phyloP scores from a whole-genome alignment of 2,113 vertebrate genomes.

The Nothocercus julius region DNA sequence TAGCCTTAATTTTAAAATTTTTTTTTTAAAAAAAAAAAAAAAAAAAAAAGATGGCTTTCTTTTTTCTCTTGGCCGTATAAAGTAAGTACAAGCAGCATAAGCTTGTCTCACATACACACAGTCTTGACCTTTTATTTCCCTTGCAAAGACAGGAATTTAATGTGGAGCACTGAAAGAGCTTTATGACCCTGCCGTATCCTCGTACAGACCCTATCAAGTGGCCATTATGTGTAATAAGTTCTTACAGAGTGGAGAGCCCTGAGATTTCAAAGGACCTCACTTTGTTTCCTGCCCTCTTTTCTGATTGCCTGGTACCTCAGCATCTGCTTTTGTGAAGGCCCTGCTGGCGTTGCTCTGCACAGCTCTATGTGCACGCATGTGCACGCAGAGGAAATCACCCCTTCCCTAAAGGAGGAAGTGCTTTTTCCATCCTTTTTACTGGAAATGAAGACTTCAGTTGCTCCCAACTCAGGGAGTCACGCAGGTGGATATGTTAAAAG shows the following conservation, averaged over 20 bases:
- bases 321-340: neutral
- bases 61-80: neutral
- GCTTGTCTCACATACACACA: neutral
- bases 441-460: neutral
- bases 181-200: neutral
- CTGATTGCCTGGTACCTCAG: neutral
- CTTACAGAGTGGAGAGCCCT: neutral
- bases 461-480: neutral
- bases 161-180: neutral
- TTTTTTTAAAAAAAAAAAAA: too few relatives aligned
- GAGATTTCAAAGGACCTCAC: neutral
- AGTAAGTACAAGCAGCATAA: neutral
- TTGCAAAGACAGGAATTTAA: neutral
- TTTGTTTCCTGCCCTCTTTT: neutral
- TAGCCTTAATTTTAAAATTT: neutral
- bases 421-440: accelerated
- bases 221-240: neutral
- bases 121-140: neutral
- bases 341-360: neutral
- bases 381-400: neutral
- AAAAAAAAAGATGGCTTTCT: neutral
- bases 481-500: neutral
- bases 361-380: accelerated
- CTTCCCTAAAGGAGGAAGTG: neutral
- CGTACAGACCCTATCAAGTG: neutral